Evolutionary conservation across 2,113 vertebrate species (phyloP).

Genomic region (Corydoras sp.): DNA sequence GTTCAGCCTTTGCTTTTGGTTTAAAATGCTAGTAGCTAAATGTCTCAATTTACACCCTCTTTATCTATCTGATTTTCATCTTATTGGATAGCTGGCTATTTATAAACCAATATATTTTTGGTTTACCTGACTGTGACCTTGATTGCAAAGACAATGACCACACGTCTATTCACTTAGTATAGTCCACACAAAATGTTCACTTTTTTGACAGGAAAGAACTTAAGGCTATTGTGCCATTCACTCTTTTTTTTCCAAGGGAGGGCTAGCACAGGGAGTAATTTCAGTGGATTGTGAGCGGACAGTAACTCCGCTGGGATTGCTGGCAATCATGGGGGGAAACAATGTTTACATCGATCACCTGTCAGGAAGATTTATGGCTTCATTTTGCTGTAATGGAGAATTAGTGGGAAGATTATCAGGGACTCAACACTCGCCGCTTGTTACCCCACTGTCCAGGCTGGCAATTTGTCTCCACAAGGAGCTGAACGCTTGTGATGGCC

Average conservation of each 20-base stretch:
- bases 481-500: conserved; percentile 99
- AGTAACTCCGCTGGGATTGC: conserved; percentile 96
- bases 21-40: conserved; percentile 32
- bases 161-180: conserved; percentile 2
- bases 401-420: conserved; percentile 99
- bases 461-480: conserved; percentile 99
- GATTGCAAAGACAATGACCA: neutral
- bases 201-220: conserved; percentile 66
- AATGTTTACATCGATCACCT: conserved; percentile 99
- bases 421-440: conserved; percentile 99
- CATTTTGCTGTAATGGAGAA: conserved; percentile 99
- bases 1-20: conserved; percentile 58
- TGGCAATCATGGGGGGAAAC: conserved; percentile 99
- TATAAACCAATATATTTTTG: neutral
- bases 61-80: conserved; percentile 1
- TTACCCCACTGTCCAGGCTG: conserved; percentile 96
- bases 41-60: conserved; percentile 6
- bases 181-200: conserved; percentile 71
- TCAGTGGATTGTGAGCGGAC: conserved; percentile 94
- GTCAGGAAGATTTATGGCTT: conserved; percentile 99
- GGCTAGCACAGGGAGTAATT: conserved; percentile 86
- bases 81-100: neutral
- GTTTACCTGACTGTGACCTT: conserved; percentile 9
- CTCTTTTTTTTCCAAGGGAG: conserved; percentile 53
- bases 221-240: conserved; percentile 68